These are phyloP conservation scores for Himalopsyche kuldschensis DNA, from an alignment of 2,888 invertebrate species.

Conservation along the genomic window DNA sequence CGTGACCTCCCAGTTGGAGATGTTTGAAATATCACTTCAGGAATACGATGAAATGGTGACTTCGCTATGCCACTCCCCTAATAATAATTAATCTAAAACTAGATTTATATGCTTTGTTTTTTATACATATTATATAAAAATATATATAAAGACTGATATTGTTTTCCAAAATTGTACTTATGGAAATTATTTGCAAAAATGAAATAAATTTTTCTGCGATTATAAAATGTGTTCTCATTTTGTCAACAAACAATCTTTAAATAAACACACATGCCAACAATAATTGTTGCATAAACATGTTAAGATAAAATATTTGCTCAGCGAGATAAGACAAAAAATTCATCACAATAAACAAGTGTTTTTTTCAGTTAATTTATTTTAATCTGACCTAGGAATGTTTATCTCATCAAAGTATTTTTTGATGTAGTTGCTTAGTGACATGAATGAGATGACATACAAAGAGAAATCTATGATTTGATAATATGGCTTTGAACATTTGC, in stretches of 20 bases:
- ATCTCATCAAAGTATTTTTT: background rate
- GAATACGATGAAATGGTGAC: slow-evolving; percentile 52
- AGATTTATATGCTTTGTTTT: background rate
- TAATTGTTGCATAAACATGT: background rate
- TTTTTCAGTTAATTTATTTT: background rate
- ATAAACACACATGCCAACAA: background rate
- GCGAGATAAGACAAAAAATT: background rate
- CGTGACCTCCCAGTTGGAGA: slow-evolving; percentile 49
- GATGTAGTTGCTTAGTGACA: too few species aligned
- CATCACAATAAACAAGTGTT: background rate
- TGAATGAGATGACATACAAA: too few species aligned
- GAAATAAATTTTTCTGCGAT: slow-evolving; percentile 1
- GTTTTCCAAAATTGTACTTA: slow-evolving; percentile 1
- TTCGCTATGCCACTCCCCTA: slow-evolving; percentile 44
- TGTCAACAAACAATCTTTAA: background rate
- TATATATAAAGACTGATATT: slow-evolving; percentile 1
- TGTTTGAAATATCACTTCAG: slow-evolving; percentile 50
- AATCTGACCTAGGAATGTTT: background rate
- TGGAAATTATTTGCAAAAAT: slow-evolving; percentile 1
- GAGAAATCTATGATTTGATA: too few species aligned
- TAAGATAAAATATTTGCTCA: background rate
- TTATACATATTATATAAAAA: slow-evolving; percentile 1
- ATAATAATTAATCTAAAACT: slow-evolving; percentile 28
- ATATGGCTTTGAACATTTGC: too few species aligned
- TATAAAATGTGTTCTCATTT: background rate